phyloP scores from a whole-genome alignment of 2,797 vertebrate genomes.

The Kryptolebias ocellatus region DNA sequence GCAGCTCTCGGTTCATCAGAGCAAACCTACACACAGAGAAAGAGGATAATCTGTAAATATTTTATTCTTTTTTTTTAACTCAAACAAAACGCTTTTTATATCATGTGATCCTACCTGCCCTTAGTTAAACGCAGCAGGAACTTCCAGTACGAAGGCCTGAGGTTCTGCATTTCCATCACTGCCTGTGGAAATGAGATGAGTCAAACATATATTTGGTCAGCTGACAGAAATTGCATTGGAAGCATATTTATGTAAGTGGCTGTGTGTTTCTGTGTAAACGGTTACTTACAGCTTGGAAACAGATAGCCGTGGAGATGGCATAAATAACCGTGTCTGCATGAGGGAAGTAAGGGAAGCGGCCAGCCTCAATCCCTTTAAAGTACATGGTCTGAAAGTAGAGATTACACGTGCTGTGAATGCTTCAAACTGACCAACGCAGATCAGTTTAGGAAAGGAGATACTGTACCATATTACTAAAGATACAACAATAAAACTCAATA shows the following conservation, averaged over 20 bases:
- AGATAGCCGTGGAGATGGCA: slow-evolving; percentile 95
- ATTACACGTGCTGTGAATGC: slow-evolving; percentile 21
- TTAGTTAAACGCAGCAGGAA: slow-evolving; percentile 94
- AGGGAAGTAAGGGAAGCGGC: slow-evolving; percentile 94
- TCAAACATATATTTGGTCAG: not conserved
- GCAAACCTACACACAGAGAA: slow-evolving; percentile 85
- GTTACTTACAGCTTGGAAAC: slow-evolving; percentile 96
- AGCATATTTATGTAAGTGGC: not conserved
- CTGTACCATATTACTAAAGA: too few species aligned
- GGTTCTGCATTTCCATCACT: slow-evolving; percentile 97
- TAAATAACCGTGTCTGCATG: slow-evolving; percentile 96
- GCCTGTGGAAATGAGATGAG: slow-evolving; percentile 79
- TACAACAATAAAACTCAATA: too few species aligned
- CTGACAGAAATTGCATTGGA: not conserved
- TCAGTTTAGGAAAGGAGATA: not conserved
- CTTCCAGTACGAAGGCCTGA: slow-evolving; percentile 98
- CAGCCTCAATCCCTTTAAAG: slow-evolving; percentile 98
- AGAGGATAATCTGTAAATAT: slow-evolving; percentile 16
- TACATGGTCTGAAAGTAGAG: slow-evolving; percentile 88
- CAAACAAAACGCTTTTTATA: not conserved
- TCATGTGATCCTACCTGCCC: slow-evolving; percentile 85
- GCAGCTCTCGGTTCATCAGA: slow-evolving; percentile 90
- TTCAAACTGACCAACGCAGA: slow-evolving; percentile 1
- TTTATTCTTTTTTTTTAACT: too few species aligned
- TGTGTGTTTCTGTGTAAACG: not conserved